Percentiles rank a stretch among this genome's conserved stretches.
Evolutionary conservation across 2,888 invertebrate species (phyloP).

Genomic region (Cistogaster globosa): DNA sequence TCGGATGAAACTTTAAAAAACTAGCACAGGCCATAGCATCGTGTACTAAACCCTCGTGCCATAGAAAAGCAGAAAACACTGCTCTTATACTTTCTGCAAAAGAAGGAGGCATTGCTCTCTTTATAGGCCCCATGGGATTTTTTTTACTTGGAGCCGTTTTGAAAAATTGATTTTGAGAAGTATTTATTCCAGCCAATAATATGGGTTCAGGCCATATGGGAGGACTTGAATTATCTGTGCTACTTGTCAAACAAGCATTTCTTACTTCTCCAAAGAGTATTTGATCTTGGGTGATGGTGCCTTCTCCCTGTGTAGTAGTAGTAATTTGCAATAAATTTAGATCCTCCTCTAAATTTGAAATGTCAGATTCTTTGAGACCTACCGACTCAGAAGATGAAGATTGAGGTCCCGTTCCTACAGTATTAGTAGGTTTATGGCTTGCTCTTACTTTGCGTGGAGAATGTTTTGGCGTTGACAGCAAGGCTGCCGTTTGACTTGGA

Average conservation of each 20-base stretch:
- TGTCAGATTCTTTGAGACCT: conserved; percentile 68
- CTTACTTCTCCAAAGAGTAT: conserved; percentile 72
- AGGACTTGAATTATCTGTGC: conserved; percentile 77
- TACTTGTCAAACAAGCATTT: conserved; percentile 74
- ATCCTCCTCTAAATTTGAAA: conserved; percentile 79
- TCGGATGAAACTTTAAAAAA: conserved; percentile 96
- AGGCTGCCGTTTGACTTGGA: conserved; percentile 82
- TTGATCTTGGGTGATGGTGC: conserved; percentile 74
- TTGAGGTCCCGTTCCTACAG: conserved; percentile 1
- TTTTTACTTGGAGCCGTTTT: conserved; percentile 62
- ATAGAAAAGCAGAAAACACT: conserved; percentile 97
- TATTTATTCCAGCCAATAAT: conserved; percentile 19
- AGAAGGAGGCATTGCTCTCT: conserved; percentile 94
- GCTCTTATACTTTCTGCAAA: conserved; percentile 96
- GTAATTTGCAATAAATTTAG: conserved; percentile 78
- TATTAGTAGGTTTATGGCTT: conserved; percentile 13
- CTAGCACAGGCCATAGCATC: conserved; percentile 99
- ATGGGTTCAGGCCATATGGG: conserved; percentile 75
- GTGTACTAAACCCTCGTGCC: conserved; percentile 98
- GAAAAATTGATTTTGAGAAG: conserved; percentile 49
- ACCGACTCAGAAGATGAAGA: conserved; percentile 54
- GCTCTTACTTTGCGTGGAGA: conserved; percentile 75
- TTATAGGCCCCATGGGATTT: conserved; percentile 83
- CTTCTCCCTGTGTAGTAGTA: conserved; percentile 72
- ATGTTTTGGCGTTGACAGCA: conserved; percentile 81